These are phyloP conservation scores for Hyles vespertilio DNA, from an alignment of 1,140 invertebrate species.

Conservation along the genomic window DNA sequence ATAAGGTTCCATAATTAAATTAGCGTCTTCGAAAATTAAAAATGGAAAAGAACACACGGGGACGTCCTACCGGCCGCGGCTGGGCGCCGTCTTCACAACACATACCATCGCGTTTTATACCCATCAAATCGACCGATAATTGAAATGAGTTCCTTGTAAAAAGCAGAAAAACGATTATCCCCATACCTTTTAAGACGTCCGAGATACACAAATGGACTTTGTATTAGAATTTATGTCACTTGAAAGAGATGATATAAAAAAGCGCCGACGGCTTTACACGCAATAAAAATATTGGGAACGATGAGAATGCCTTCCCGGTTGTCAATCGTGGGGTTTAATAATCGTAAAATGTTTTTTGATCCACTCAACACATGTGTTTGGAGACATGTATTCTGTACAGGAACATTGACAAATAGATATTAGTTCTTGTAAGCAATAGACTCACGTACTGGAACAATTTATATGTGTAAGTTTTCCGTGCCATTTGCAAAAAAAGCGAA, in stretches of 20 bases:
- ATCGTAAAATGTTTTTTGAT: constrained; percentile 72
- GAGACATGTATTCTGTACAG: background rate
- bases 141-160: constrained; percentile 75
- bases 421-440: constrained; percentile 8
- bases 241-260: constrained; percentile 72
- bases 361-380: constrained; percentile 33
- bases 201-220: constrained; percentile 74
- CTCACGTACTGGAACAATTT: constrained; percentile 8
- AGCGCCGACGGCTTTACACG: constrained; percentile 71
- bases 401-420: constrained; percentile 9
- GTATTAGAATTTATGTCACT: constrained; percentile 76
- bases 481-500: constrained; percentile 2
- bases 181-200: constrained; percentile 72
- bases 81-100: constrained; percentile 61
- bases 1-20: constrained; percentile 67
- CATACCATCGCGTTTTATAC: constrained; percentile 64
- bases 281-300: constrained; percentile 73
- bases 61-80: constrained; percentile 46
- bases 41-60: constrained; percentile 39
- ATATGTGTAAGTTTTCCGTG: constrained; percentile 3
- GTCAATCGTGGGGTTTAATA: constrained; percentile 71
- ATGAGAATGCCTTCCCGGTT: constrained; percentile 67
- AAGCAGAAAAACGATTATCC: constrained; percentile 73
- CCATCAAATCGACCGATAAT: constrained; percentile 71
- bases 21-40: constrained; percentile 63